Evolutionary conservation across 2,888 invertebrate genomes (phyloP), one percentile per base, ranked within the genome.

Genomic region (Amphipyra berbera): DNA sequence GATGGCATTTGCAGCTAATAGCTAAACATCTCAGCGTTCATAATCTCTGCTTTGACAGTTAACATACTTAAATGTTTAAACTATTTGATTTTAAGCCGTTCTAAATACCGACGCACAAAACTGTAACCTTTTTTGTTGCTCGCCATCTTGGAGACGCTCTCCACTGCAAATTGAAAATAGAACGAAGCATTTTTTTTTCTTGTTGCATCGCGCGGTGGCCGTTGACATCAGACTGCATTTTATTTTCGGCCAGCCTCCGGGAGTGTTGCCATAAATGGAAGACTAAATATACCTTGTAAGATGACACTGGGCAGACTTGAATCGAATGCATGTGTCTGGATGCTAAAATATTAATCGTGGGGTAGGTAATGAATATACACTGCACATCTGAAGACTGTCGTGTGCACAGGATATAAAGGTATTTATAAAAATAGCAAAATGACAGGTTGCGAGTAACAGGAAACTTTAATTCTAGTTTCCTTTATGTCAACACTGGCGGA

Each of bases 161-260:
- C 85, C 87, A 85, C 85, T 89, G 90, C 90, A 90, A 90, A 90
- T 92, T 92, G 88, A 90, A 92, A 93, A 93, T 93, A 94, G 93
- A 93, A 89, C 78, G 71, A 57, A 59, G 78, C 69, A 55, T 82
- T 87, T 85, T 86, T 91, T 90, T 90, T 89, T 88, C 84, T 87
- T 88, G 81, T 90, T 93, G 94, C 94, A 93, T 92, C 87, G 88
- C 84, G 77, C 73, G 79, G 76, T 89, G 94, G 91, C 84, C 93
- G 91, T 89, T 90, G 91, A 90, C 93, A 90, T 90, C 86, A 73
- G 82, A 82, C 84, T 89, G 91, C 90, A 90, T 88, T 81, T 86
- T 93, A 94, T 94, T 93, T 93, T 90, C 82, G 90, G 89, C 85
- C 87, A 87, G 86, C 85, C 90, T 85, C 89, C 90, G 87, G 84